Conservation (phyloP, 2,797 vertebrate genomes). For the Hyperoplus immaculatus region DNA sequence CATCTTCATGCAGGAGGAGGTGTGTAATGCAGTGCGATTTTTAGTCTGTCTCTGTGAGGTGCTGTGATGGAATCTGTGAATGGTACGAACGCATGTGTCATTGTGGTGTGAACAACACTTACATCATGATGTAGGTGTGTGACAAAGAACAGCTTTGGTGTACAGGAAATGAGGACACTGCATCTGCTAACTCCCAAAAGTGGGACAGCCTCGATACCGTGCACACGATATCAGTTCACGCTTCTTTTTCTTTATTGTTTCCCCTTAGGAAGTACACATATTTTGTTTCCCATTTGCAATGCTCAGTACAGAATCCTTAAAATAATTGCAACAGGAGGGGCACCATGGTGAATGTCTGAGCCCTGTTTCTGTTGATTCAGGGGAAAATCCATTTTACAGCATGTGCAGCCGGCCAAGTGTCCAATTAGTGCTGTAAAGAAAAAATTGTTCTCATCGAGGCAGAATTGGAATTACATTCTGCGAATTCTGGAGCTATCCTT, state of each 20-base stretch:
- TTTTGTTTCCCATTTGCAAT: slow-evolving; percentile 21
- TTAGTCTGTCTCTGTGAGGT: slow-evolving; percentile 52
- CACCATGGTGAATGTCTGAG: slow-evolving; percentile 55
- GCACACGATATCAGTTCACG: slow-evolving; percentile 3
- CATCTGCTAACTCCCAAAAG: slow-evolving; percentile 61
- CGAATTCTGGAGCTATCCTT: slow-evolving; percentile 65
- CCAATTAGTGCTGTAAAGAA: slow-evolving; percentile 77
- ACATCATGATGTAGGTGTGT: slow-evolving; percentile 77
- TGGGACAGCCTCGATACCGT: slow-evolving; percentile 49
- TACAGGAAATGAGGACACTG: slow-evolving; percentile 61
- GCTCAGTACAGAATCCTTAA: slow-evolving; percentile 35
- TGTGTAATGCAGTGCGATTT: slow-evolving; percentile 59
- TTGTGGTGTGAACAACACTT: slow-evolving; percentile 75
- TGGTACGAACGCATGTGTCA: slow-evolving; percentile 68
- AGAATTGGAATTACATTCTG: slow-evolving; percentile 70
- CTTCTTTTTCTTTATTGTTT: slow-evolving; percentile 12
- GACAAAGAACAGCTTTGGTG: slow-evolving; percentile 59
- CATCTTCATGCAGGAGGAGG: slow-evolving; percentile 43
- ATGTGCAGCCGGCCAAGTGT: slow-evolving; percentile 69
- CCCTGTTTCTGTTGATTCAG: slow-evolving; percentile 78
- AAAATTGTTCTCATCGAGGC: slow-evolving; percentile 40
- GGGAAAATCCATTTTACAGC: slow-evolving; percentile 77
- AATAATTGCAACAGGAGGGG: slow-evolving; percentile 49
- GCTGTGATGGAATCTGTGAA: slow-evolving; percentile 67
- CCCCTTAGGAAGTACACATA: slow-evolving; percentile 21